Evolutionary conservation across 2,797 vertebrate species (phyloP), one percentile per base, ranked within the genome.

Genomic region (Gambusia yucatana): DNA sequence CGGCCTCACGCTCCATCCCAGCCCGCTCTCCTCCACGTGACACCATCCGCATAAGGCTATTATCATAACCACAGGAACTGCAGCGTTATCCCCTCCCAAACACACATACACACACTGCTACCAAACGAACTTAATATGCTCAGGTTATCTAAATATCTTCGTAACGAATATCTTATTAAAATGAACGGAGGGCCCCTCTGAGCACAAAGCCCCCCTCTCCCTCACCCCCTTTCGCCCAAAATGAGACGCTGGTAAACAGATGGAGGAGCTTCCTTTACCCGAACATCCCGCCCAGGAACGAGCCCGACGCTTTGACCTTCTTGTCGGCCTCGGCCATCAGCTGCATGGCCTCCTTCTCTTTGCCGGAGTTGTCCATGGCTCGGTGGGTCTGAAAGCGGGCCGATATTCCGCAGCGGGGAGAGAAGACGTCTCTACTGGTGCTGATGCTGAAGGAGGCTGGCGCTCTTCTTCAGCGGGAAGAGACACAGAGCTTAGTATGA

Each of bases 281-380:
- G 93, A 99, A 99, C 94, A 98, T 96, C 75, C 97, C 97, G 84
- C 97, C 96, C 75, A 98, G 95, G 93, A 99, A 98, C 75, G 98
- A 99, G 67, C 98, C 97, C 52, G 98, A 99, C 67, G 97, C 96
- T 88, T 98, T 98, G 92, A 99, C 97, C 90, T 98, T 96, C 87
- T 99, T 99, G 94, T 98, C 98, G 55, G 98, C 98, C 65, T 98
- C 98, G 8, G 98, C 97, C 97, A 99, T 98, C 87, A 99, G 95
- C 95, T 98, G 98, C 91, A 99, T 96, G 78, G 98, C 98, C 94
- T 98, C 98, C 82, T 98, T 97, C 92, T 98, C 98, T 92, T 98
- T 99, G 3, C 98, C 98, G 43, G 97, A 77, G 95, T 95, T 98
- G 86, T 99, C 98, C 98, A 98, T 99, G 84, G 73, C 79, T 41